Base-by-base conservation (phyloP, 2,797 vertebrate genomes). In the Sciurus carolinensis region DNA sequence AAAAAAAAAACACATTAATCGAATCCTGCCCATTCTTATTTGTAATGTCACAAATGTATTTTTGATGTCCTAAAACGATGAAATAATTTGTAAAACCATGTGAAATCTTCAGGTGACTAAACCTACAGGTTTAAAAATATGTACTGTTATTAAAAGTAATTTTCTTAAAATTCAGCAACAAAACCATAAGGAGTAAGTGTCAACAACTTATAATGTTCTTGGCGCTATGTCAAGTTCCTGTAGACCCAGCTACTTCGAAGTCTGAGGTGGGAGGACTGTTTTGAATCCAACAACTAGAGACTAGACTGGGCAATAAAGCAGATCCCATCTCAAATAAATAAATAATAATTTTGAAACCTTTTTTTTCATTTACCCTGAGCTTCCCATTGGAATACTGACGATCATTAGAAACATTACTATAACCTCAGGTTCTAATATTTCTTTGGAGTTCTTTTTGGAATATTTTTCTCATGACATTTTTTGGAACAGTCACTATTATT, bases 161-260 rank as follows among this genome's bases (percentile, higher is more conserved):
- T 95, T 81, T 94, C 57, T 76, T 76, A 81, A 4, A 87, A 75
- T 87, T 93, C 20, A 76, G 52, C 11, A 87, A 95, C 93, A 91
- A 95, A 59, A 36, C 26, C 18, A 84, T 14, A 76, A 3, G 36
- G 6, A 87, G 22, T 62, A 18, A 0, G 89, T 8, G 50, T 81
- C 57, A 90, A 91, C 24, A 75, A 87, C 20, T 71, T 59, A 69
- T 57, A 84, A 67, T 30, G 47, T n/a, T 52, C 62, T 33, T 44
- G 22, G 28, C 36, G 12, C 11, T 4, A 42, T 67, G 4, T 26
- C 47, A 33, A 14, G 15, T 24, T 7, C 26, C 59, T 42, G 5
- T 26, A 88, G 26, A 24, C 28, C 11, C 62, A 22, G n/a, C 36
- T 39, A 80, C 50, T 57, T 54, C 1, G 42, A 50, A 30, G 33